Percentiles rank a stretch among this genome's conserved stretches.
Conservation (phyloP, 2,888 invertebrate genomes). For the Apoderus coryli region DNA sequence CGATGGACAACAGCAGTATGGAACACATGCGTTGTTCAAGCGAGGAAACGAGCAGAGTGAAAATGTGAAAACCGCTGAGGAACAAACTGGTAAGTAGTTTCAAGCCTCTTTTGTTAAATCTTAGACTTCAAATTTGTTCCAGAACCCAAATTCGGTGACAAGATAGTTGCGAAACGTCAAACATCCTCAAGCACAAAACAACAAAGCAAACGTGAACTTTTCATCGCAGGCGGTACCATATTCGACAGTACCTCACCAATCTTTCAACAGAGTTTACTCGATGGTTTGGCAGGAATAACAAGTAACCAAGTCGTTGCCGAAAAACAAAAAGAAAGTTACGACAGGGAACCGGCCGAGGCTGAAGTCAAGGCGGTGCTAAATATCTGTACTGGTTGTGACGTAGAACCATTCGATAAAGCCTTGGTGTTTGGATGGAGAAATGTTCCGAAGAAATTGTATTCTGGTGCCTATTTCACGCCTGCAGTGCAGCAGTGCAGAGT, state of each 20-base stretch:
- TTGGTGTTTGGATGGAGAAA: constrained; percentile 64
- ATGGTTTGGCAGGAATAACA: constrained; percentile 56
- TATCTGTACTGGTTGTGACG: constrained; percentile 58
- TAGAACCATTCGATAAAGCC: constrained; percentile 69
- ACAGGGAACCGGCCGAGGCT: constrained; percentile 69
- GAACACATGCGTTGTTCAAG: constrained; percentile 38
- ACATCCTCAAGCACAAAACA: constrained; percentile 14
- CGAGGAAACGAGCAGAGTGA: constrained; percentile 24
- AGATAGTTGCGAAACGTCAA: constrained; percentile 16
- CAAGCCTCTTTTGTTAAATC: too few relatives aligned
- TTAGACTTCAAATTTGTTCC: too few relatives aligned
- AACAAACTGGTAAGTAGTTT: too few relatives aligned
- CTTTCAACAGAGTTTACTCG: constrained; percentile 39
- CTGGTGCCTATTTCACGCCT: constrained; percentile 54
- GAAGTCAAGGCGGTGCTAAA: constrained; percentile 70
- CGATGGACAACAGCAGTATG: constrained; percentile 35
- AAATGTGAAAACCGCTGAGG: constrained; percentile 4
- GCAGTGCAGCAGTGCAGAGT: constrained; percentile 45
- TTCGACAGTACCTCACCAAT: constrained; percentile 38
- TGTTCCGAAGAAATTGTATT: constrained; percentile 56
- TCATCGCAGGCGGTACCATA: constrained; percentile 52
- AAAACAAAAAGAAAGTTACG: constrained; percentile 51
- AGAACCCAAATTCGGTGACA: constrained; percentile 18
- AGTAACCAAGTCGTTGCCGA: constrained; percentile 42
- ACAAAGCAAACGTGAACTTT: constrained; percentile 46